Evolutionary conservation across 2,888 invertebrate genomes (phyloP).

Genomic region (Prosopocoilus inquinatus): DNA sequence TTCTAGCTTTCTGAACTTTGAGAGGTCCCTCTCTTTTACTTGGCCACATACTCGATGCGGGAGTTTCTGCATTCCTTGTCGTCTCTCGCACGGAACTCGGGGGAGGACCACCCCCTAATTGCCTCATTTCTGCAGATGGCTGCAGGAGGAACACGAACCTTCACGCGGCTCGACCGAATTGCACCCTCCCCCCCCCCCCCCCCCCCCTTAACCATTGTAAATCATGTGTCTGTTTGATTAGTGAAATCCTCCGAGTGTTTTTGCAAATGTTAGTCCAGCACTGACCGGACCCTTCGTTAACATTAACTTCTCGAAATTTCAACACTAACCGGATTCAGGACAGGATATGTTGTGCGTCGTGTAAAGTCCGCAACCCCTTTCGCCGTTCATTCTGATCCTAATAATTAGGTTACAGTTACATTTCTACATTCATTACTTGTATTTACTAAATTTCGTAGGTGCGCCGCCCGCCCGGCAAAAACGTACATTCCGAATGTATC

Average conservation of each 20-base stretch:
- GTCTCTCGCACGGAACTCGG: conserved; percentile 21
- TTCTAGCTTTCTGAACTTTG: conserved; percentile 37
- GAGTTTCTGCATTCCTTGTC: conserved; percentile 26
- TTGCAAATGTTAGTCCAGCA: conserved; percentile 26
- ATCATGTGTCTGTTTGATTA: not conserved
- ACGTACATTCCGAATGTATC: too few species aligned
- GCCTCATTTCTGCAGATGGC: conserved; percentile 23
- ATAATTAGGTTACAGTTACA: too few species aligned
- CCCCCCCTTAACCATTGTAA: not conserved
- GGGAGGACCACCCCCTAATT: conserved; percentile 22
- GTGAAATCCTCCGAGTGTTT: conserved; percentile 13
- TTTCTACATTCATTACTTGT: too few species aligned
- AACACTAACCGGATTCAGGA: not conserved
- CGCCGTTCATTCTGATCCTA: too few species aligned
- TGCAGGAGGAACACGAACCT: not conserved
- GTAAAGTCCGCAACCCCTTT: too few species aligned
- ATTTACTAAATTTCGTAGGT: too few species aligned
- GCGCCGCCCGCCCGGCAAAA: too few species aligned
- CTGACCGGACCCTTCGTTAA: conserved; percentile 23
- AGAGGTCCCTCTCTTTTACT: conserved; percentile 27
- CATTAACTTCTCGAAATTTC: not conserved
- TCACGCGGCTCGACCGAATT: not conserved
- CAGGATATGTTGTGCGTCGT: not conserved
- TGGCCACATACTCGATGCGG: conserved; percentile 23
- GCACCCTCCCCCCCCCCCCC: not conserved